phyloP scores from a whole-genome alignment of 2,888 invertebrate species.

The Xylota sylvarum region DNA sequence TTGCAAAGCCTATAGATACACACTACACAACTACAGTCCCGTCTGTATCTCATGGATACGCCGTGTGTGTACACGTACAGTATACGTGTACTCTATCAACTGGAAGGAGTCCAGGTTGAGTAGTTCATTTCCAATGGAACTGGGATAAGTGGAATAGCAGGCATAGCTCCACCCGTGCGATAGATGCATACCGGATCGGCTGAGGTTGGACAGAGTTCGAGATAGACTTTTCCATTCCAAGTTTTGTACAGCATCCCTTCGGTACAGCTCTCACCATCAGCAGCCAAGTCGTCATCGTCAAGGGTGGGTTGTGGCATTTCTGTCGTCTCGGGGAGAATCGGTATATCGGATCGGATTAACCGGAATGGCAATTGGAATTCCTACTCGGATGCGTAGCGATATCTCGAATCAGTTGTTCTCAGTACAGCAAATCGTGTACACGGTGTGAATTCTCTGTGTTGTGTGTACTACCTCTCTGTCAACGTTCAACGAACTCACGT shows the following conservation, averaged over 20 bases:
- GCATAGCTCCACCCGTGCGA: slow-evolving; percentile 71
- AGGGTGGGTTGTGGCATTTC: slow-evolving; percentile 76
- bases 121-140: slow-evolving; percentile 68
- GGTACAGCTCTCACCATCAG: slow-evolving; percentile 36
- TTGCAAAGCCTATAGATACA: slow-evolving; percentile 10
- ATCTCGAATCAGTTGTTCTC: slow-evolving; percentile 75
- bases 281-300: slow-evolving; percentile 48
- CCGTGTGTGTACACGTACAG: slow-evolving; percentile 75
- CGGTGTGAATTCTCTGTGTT: slow-evolving; percentile 67
- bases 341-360: slow-evolving; percentile 67
- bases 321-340: slow-evolving; percentile 62
- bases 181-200: not conserved
- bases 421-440: slow-evolving; percentile 76
- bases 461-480: slow-evolving; percentile 50
- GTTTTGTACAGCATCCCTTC: slow-evolving; percentile 59
- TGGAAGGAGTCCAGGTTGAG: slow-evolving; percentile 51
- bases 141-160: slow-evolving; percentile 42
- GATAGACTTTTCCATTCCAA: slow-evolving; percentile 46
- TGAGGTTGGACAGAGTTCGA: slow-evolving; percentile 49
- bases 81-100: slow-evolving; percentile 78
- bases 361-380: slow-evolving; percentile 76
- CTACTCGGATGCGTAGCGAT: slow-evolving; percentile 70
- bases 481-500: slow-evolving; percentile 75
- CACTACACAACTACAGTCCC: slow-evolving; percentile 14
- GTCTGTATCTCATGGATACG: slow-evolving; percentile 49